Percentiles rank a stretch among this genome's conserved stretches.
These are phyloP conservation scores for Harpalus rufipes DNA, from an alignment of 2,888 invertebrate species.

Conservation along the genomic window DNA sequence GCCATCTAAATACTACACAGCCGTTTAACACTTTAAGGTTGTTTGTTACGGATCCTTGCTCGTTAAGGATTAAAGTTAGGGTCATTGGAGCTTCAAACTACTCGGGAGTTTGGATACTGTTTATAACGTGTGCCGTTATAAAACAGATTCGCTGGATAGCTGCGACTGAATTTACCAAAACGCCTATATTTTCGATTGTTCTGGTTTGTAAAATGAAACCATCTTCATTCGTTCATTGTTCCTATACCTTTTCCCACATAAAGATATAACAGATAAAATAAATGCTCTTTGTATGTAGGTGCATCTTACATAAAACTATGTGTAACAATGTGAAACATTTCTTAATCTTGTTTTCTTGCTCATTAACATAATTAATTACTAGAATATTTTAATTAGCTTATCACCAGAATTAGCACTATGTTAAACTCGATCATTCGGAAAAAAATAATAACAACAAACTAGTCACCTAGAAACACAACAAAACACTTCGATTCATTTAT, in stretches of 20 bases:
- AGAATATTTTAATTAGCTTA: slow-evolving; percentile 59
- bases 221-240: not conserved
- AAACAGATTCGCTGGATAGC: too few relatives aligned
- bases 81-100: too few relatives aligned
- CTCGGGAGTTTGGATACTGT: too few relatives aligned
- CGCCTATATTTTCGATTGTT: not conserved
- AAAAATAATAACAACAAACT: slow-evolving; percentile 30
- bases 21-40: too few relatives aligned
- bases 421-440: slow-evolving; percentile 12
- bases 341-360: slow-evolving; percentile 51
- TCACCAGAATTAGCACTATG: slow-evolving; percentile 53
- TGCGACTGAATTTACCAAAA: too few relatives aligned
- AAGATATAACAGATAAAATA: slow-evolving; percentile 23
- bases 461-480: slow-evolving; percentile 11
- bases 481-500: slow-evolving; percentile 31
- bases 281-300: slow-evolving; percentile 16
- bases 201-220: not conserved
- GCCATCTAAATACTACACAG: too few relatives aligned
- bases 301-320: slow-evolving; percentile 36
- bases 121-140: too few relatives aligned
- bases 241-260: not conserved
- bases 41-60: too few relatives aligned
- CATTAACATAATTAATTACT: slow-evolving; percentile 54
- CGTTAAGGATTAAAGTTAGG: too few relatives aligned
- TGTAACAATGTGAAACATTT: slow-evolving; percentile 56